These are phyloP conservation scores for Solenodon paradoxus DNA, from an alignment of 2,113 vertebrate genomes.

Conservation along the genomic window DNA sequence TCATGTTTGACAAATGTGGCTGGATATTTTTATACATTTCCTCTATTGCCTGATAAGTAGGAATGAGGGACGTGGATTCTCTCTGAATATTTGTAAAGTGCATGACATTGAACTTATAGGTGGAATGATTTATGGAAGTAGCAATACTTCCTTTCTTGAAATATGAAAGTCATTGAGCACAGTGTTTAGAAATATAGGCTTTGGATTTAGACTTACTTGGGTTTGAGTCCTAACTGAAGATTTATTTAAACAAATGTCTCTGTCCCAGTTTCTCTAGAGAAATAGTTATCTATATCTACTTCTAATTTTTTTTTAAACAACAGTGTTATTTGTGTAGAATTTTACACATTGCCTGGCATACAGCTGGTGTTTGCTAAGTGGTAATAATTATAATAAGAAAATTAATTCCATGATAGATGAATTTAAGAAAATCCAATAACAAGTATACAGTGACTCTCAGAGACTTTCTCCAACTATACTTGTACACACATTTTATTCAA, in stretches of 20 bases:
- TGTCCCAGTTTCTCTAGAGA: background rate
- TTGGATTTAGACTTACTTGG: background rate
- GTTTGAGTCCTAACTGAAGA: background rate
- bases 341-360: background rate
- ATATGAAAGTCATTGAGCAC: background rate
- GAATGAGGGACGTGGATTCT: slow-evolving; percentile 73
- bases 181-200: background rate
- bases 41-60: slow-evolving; percentile 57
- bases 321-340: background rate
- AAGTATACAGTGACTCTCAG: background rate
- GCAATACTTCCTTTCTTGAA: background rate
- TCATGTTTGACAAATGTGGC: slow-evolving; percentile 80
- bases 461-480: background rate
- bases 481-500: background rate
- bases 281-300: background rate
- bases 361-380: slow-evolving; percentile 5
- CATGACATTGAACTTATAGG: slow-evolving; percentile 66
- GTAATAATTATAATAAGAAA: background rate
- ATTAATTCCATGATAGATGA: background rate
- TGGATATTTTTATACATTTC: slow-evolving; percentile 69
- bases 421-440: background rate
- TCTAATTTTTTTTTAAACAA: background rate
- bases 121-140: slow-evolving; percentile 72
- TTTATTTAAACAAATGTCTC: slow-evolving; percentile 1
- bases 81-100: slow-evolving; percentile 77